Evolutionary conservation across 2,888 invertebrate species (phyloP).

Genomic region (Eupithecia exiguata): DNA sequence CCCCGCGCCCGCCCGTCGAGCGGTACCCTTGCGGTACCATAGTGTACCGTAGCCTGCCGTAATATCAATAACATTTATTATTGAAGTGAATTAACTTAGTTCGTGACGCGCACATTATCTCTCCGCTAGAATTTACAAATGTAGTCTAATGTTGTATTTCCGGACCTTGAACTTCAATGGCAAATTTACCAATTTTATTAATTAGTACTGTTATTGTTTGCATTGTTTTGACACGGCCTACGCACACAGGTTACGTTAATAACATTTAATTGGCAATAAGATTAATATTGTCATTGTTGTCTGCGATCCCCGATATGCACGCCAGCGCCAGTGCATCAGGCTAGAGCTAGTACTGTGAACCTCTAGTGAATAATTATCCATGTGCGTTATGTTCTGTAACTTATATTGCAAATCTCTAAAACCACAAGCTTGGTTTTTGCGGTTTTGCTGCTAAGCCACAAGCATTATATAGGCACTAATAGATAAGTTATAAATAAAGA

Average conservation of each 20-base stretch:
- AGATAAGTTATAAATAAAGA: too few species aligned
- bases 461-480: not conserved
- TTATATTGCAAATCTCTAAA: constrained; percentile 7
- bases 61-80: constrained; percentile 30
- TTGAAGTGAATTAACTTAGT: constrained; percentile 18
- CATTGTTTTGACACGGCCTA: not conserved
- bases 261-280: constrained; percentile 15
- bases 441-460: not conserved
- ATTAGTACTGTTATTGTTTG: constrained; percentile 16
- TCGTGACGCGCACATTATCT: constrained; percentile 11
- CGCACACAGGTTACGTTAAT: not conserved
- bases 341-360: not conserved
- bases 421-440: not conserved
- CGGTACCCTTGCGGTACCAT: constrained; percentile 20
- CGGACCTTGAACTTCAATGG: not conserved
- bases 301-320: constrained; percentile 18
- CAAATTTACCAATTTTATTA: not conserved
- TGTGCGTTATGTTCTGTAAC: constrained; percentile 7
- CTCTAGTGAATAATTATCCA: constrained; percentile 9
- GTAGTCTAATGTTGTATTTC: not conserved
- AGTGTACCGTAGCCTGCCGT: constrained; percentile 25
- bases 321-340: not conserved
- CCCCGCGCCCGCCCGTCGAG: not conserved
- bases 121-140: not conserved
- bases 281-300: constrained; percentile 30